Evolutionary conservation across 2,113 vertebrate species (phyloP).

Genomic region (Centropus bengalensis): DNA sequence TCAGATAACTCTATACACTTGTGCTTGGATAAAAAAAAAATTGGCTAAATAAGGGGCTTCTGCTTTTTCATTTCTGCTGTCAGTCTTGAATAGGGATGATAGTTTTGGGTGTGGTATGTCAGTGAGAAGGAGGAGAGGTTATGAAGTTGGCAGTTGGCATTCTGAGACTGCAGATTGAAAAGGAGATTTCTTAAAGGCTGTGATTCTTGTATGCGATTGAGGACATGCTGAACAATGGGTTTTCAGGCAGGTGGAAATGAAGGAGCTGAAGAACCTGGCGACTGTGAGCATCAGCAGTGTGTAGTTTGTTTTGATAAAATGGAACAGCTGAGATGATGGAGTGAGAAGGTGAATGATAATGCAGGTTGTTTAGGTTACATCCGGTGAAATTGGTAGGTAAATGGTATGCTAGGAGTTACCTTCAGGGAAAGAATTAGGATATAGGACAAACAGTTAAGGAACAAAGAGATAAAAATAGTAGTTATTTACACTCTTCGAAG

Average conservation of each 20-base stretch:
- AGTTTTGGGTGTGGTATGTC: neutral
- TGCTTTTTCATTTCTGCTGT: neutral
- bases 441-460: neutral
- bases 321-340: neutral
- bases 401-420: neutral
- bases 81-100: neutral
- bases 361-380: neutral
- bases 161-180: neutral
- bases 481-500: neutral
- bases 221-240: neutral
- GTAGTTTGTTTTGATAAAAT: neutral
- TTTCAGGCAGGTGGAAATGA: neutral
- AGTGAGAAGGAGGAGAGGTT: neutral
- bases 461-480: neutral
- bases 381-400: neutral
- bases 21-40: neutral
- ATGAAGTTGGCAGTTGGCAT: neutral
- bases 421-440: neutral
- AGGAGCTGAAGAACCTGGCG: neutral
- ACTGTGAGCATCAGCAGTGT: neutral
- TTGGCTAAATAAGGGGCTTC: neutral
- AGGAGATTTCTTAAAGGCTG: neutral
- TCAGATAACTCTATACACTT: neutral
- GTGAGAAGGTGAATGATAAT: neutral
- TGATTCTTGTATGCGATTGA: neutral